Percentiles rank a stretch among this genome's conserved stretches.
phyloP scores from a whole-genome alignment of 2,113 vertebrate genomes.

The Vireo altiloquus region DNA sequence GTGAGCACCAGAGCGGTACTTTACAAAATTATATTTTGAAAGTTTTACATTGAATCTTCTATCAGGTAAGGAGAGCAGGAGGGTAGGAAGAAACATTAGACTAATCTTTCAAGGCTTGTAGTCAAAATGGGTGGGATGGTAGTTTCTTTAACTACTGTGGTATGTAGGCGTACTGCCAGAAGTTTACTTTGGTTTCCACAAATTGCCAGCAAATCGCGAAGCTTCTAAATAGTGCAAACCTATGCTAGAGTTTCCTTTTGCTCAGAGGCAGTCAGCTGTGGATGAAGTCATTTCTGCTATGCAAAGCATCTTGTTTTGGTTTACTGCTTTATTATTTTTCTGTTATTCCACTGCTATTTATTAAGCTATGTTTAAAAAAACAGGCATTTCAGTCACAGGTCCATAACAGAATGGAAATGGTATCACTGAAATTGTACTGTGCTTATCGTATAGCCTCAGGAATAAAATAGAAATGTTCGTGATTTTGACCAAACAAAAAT shows the following conservation, averaged over 20 bases:
- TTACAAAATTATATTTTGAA: background rate
- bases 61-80: background rate
- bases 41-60: background rate
- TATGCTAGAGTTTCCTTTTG: constrained; percentile 11
- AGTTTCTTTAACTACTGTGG: constrained; percentile 51
- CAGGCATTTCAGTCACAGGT: background rate
- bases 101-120: background rate
- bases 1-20: background rate
- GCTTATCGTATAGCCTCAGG: background rate
- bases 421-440: background rate
- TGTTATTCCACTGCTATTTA: background rate
- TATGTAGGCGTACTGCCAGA: constrained; percentile 24
- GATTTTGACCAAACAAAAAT: background rate
- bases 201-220: background rate
- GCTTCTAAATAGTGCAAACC: constrained; percentile 28
- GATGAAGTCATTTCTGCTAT: constrained; percentile 59
- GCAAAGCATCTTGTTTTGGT: constrained; percentile 34
- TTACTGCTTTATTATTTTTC: constrained; percentile 14
- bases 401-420: background rate
- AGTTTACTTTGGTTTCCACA: constrained; percentile 41
- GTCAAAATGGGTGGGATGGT: constrained; percentile 20
- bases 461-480: background rate
- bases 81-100: background rate
- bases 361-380: background rate
- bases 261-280: constrained; percentile 50